A percentile compares a stretch with the other conserved stretches of the same genome.
phyloP scores from a whole-genome alignment of 2,797 vertebrate species.

The Alosa sapidissima region DNA sequence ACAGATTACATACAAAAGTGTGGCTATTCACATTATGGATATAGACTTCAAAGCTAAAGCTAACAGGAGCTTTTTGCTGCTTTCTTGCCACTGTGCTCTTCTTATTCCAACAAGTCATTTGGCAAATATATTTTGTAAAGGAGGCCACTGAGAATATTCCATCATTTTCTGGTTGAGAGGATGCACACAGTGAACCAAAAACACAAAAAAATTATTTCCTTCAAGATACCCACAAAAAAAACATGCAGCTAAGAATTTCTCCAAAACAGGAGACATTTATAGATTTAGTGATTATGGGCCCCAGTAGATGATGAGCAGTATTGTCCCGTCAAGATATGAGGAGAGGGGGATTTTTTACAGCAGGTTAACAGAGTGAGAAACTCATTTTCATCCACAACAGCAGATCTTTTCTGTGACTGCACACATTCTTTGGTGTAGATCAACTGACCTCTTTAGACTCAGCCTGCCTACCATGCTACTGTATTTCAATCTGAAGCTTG shows the following conservation, averaged over 20 bases:
- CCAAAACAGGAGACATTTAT: not conserved
- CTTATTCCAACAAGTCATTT: not conserved
- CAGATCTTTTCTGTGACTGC: not conserved
- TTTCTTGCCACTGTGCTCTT: not conserved
- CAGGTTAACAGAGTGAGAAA: not conserved
- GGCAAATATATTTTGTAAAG: not conserved
- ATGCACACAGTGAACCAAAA: not conserved
- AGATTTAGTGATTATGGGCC: not conserved
- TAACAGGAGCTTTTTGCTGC: not conserved
- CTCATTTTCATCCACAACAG: not conserved
- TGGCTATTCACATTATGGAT: not conserved
- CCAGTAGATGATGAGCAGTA: not conserved
- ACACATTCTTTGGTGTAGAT: not conserved
- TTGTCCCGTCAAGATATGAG: not conserved
- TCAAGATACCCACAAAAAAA: not conserved
- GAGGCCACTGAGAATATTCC: not conserved
- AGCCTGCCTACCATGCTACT: not conserved
- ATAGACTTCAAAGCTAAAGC: not conserved
- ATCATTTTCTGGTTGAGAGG: not conserved
- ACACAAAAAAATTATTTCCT: not conserved
- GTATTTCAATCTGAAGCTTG: not conserved
- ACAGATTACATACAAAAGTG: not conserved
- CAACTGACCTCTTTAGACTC: not conserved
- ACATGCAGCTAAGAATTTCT: not conserved
- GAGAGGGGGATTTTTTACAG: not conserved